Evolutionary conservation across 2,113 vertebrate genomes (phyloP).

Genomic region (Sigmodon hispidus): DNA sequence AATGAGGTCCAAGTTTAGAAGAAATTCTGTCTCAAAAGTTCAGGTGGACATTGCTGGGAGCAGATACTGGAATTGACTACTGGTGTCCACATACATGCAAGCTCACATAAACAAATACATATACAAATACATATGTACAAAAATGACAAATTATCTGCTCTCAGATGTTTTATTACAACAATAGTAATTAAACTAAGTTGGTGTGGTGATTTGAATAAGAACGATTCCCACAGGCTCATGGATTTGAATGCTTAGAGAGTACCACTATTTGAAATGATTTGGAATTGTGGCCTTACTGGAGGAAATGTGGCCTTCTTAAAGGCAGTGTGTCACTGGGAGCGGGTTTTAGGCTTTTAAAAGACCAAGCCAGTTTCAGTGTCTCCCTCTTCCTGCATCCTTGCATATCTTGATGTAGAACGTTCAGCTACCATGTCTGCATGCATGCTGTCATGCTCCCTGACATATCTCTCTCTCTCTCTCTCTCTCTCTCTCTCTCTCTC

Average conservation of each 20-base stretch:
- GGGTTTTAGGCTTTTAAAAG: neutral
- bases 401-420: neutral
- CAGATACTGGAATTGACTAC: neutral
- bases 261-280: neutral
- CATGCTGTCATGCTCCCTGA: neutral
- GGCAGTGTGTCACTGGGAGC: neutral
- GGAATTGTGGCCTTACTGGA: neutral
- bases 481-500: too few relatives aligned
- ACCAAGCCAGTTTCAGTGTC: neutral
- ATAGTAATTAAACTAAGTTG: neutral
- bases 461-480: too few relatives aligned
- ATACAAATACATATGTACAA: neutral
- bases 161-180: neutral
- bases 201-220: neutral
- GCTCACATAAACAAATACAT: neutral
- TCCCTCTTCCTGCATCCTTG: neutral
- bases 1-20: neutral
- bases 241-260: neutral
- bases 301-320: neutral
- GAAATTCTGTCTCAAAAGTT: neutral
- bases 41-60: neutral
- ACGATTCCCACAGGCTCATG: neutral
- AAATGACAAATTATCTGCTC: neutral
- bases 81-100: neutral
- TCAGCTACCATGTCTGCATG: neutral